Base-by-base conservation (phyloP, 2,888 invertebrate genomes). In the Heteromurus nitidus region DNA sequence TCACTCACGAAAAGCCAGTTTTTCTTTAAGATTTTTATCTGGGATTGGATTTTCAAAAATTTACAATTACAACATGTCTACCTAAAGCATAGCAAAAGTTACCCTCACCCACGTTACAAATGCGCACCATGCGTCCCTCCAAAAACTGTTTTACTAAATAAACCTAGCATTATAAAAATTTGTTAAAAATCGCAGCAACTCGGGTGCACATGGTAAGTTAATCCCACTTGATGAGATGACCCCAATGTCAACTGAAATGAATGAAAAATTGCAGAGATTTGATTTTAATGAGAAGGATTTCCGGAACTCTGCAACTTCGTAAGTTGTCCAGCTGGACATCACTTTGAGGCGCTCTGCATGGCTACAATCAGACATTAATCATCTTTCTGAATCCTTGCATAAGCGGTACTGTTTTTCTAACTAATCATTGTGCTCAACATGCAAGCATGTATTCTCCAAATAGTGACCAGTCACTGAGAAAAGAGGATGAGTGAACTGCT, bases 261-360 rank as follows among this genome's bases (percentile, higher is more conserved):
- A 55, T 22, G 55, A 55, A n/a, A 72, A 65, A 53, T 5, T 31
- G 26, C 36, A 11, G 58, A 75, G 69, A 69, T 77, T 77, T 77
- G 30, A 20, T 64, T 69, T 60, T 72, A 80, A 80, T 72, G 72
- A 73, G 50, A 11, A 47, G 74, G 80, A 80, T 80, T 80, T 80
- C 80, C 80, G 80, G 50, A 73, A 47, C 3, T n/a, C n/a, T n/a
- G n/a, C n/a, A 60, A 60, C 2, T 42, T n/a, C 22, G 3, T 26
- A 13, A 11, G 30, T 18, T 64, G 24, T 47, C 67, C 55, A 69
- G 55, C 36, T 69, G 67, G 53, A 69, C 31, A 16, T 36, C 11
- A 13, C 50, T 36, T 9, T 36, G 36, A 9, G 36, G 5, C 5
- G 36, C 7, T 13, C 5, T 36, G 36, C 36, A 36, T 36, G 7